phyloP scores from a whole-genome alignment of 2,888 invertebrate species.

The Sabatieria punctata region DNA sequence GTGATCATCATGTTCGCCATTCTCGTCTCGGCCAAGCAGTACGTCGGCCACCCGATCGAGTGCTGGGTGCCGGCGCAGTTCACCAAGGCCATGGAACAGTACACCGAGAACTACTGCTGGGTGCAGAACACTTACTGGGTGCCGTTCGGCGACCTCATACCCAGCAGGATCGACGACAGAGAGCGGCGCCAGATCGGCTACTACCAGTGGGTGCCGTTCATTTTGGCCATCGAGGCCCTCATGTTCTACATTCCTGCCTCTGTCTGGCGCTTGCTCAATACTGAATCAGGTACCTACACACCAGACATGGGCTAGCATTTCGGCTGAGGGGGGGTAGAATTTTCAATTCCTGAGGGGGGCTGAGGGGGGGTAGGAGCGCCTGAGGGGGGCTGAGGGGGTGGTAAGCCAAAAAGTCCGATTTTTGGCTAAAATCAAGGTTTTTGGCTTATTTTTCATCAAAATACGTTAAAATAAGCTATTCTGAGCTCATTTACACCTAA shows the following conservation, averaged over 20 bases:
- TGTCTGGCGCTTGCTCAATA: conserved; percentile 28
- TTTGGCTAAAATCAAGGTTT: too few relatives aligned
- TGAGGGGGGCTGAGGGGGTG: too few relatives aligned
- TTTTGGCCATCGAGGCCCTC: conserved; percentile 25
- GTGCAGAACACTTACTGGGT: conserved; percentile 35
- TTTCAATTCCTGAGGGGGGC: too few relatives aligned
- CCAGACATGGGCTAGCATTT: too few relatives aligned
- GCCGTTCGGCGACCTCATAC: conserved; percentile 33
- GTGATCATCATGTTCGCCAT: conserved; percentile 32
- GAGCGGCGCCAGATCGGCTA: conserved; percentile 28
- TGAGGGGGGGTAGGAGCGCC: too few relatives aligned
- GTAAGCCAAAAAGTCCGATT: too few relatives aligned
- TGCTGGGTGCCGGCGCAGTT: conserved; percentile 41
- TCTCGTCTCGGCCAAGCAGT: conserved; percentile 39
- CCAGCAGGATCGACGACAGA: conserved; percentile 29
- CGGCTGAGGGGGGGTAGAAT: too few relatives aligned
- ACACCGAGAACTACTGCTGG: conserved; percentile 40
- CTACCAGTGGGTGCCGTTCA: conserved; percentile 23
- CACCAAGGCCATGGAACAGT: conserved; percentile 39
- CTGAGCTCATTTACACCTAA: too few relatives aligned
- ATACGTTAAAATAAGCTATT: too few relatives aligned
- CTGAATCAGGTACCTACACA: conserved; percentile 22
- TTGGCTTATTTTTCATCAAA: too few relatives aligned
- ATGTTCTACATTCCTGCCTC: conserved; percentile 30
- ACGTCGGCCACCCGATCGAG: conserved; percentile 40